Base-by-base conservation (phyloP, 2,888 invertebrate genomes). In the Noctua pronuba region DNA sequence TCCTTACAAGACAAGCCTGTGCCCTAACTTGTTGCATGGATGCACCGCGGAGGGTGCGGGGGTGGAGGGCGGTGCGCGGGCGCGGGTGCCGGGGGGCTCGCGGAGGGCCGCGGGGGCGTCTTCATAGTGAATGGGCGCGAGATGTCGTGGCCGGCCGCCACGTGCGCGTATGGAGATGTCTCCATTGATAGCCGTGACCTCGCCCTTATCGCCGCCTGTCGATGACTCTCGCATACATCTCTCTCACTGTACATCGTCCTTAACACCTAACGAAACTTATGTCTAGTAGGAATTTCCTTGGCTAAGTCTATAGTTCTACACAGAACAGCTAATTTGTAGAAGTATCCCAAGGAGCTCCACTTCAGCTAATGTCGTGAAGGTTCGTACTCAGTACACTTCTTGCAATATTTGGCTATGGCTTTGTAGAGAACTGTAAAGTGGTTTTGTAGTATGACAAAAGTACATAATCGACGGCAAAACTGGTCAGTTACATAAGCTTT, bases 51-150 rank as follows among this genome's bases (percentile, higher is more conserved):
- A 93, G 94, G 94, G 93, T 91, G 90, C 92, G 92, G 89, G 92
- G 92, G 91, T 89, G 91, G 87, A 89, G 83, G 88, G 90, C 81
- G 88, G 85, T 83, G 80, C 80, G 77, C 80, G 80, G 83, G 83
- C 84, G 86, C 88, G 90, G 86, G 90, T 87, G 90, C 86, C 88
- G 85, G 84, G 89, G 88, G 77, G 79, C 62, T 85, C 83, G 91
- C 88, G 88, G 90, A 83, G 88, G 86, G 82, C 79, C 75, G 80
- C 79, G 89, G 92, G 91, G 93, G 91, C 93, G 94, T 95, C 95
- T 96, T 95, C 94, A 95, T 94, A 95, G 97, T 95, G 97, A 97
- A 95, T 96, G 96, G 95, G 96, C 94, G 94, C 95, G 96, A 95
- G 96, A 96, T 96, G 96, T 95, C 95, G 95, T 94, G 96, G 96